Percentiles rank a stretch among this genome's conserved stretches.
Conservation (phyloP, 1,140 invertebrate species). For the Teleopsis dalmanni region DNA sequence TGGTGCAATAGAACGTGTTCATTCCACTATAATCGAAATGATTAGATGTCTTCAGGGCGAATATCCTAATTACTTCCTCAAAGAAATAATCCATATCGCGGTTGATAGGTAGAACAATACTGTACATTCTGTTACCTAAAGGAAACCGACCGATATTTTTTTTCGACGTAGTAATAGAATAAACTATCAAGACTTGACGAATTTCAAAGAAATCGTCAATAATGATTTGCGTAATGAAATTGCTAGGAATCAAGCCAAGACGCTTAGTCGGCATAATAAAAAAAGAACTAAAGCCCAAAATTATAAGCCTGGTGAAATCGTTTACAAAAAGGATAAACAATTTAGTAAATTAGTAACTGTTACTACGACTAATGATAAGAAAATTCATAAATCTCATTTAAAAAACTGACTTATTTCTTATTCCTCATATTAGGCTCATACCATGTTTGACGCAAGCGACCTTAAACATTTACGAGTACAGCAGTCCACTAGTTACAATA, state of each 20-base stretch:
- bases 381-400: background rate
- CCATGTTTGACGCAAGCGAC: no score
- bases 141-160: background rate
- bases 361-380: background rate
- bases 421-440: no score
- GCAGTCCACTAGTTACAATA: background rate
- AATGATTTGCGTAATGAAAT: background rate
- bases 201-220: background rate
- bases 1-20: conserved; percentile 4
- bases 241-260: conserved; percentile 1
- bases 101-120: conserved; percentile 7
- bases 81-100: conserved; percentile 5
- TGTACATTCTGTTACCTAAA: conserved; percentile 2
- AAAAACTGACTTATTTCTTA: no score
- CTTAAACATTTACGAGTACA: background rate
- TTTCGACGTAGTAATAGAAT: background rate
- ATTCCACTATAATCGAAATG: conserved; percentile 12
- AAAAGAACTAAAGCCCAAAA: background rate
- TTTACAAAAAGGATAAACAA: background rate
- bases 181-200: background rate
- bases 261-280: background rate
- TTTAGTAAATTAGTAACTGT: background rate
- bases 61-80: background rate
- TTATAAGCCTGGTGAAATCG: background rate
- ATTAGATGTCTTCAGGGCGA: conserved; percentile 1